phyloP scores from a whole-genome alignment of 1,140 invertebrate species.

The Lethocerus indicus region DNA sequence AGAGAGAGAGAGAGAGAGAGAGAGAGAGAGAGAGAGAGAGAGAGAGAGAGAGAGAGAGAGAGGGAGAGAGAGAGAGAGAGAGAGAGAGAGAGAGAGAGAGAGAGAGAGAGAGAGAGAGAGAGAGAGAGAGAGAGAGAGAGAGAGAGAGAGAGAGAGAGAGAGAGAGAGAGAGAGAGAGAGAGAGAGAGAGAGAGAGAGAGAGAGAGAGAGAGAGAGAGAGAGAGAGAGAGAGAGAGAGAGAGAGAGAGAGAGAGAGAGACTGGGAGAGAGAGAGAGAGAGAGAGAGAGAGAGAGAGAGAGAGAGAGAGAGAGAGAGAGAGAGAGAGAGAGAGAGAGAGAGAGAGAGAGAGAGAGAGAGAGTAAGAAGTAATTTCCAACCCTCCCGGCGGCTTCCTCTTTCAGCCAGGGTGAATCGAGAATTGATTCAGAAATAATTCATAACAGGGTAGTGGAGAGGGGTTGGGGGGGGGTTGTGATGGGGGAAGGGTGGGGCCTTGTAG shows the following conservation, averaged over 20 bases:
- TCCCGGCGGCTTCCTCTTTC: background rate
- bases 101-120: slow-evolving; percentile 4
- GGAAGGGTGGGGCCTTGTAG: too few relatives aligned
- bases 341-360: background rate
- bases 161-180: slow-evolving; percentile 1
- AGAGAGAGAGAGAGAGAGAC: slow-evolving; percentile 2
- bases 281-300: slow-evolving; percentile 4
- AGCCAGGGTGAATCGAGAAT: background rate
- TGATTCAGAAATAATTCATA: background rate
- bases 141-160: slow-evolving; percentile 2
- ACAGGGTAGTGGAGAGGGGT: too few relatives aligned
- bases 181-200: slow-evolving; percentile 2
- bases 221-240: slow-evolving; percentile 6
- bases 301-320: background rate
- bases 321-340: background rate
- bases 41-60: background rate
- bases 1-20: background rate
- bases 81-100: slow-evolving; percentile 4
- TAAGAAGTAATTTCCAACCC: background rate
- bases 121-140: slow-evolving; percentile 4
- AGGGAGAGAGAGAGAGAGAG: slow-evolving; percentile 4
- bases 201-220: slow-evolving; percentile 3
- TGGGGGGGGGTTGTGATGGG: too few relatives aligned
- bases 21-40: background rate
- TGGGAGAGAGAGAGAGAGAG: slow-evolving; percentile 14